These are phyloP conservation scores for Diachrysia chrysitis DNA, from an alignment of 2,888 invertebrate species.

Conservation along the genomic window DNA sequence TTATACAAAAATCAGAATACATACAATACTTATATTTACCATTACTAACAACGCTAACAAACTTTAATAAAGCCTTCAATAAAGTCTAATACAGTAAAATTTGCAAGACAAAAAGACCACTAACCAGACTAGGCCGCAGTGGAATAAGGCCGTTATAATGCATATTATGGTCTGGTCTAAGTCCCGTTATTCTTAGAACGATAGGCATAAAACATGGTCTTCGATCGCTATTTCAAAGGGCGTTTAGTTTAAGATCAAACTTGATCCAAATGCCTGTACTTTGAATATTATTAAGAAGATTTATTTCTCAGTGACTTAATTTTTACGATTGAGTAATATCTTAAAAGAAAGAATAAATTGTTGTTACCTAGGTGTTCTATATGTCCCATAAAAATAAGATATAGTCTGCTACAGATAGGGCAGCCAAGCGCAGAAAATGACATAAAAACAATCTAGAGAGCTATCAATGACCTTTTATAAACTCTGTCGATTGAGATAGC, in stretches of 20 bases:
- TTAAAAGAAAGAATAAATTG: not conserved
- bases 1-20: not conserved
- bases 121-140: constrained; percentile 34
- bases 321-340: not conserved
- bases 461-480: no score
- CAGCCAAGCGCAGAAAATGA: no score
- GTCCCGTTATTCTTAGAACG: constrained; percentile 59
- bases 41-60: not conserved
- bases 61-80: not conserved
- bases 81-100: constrained; percentile 18
- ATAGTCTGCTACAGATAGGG: no score
- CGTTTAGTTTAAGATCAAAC: not conserved
- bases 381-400: not conserved
- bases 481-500: no score
- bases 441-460: no score
- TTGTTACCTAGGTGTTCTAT: not conserved
- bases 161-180: constrained; percentile 52
- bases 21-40: not conserved
- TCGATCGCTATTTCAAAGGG: constrained; percentile 36
- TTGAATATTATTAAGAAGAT: not conserved
- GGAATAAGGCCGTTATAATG: constrained; percentile 57
- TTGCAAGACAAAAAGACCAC: constrained; percentile 35
- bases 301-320: not conserved
- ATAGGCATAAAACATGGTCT: constrained; percentile 54
- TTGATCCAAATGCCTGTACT: not conserved